phyloP scores from a whole-genome alignment of 30 jellyfish, hydroid and myxozoan genomes.

The Turritopsis dohrnii region DNA sequence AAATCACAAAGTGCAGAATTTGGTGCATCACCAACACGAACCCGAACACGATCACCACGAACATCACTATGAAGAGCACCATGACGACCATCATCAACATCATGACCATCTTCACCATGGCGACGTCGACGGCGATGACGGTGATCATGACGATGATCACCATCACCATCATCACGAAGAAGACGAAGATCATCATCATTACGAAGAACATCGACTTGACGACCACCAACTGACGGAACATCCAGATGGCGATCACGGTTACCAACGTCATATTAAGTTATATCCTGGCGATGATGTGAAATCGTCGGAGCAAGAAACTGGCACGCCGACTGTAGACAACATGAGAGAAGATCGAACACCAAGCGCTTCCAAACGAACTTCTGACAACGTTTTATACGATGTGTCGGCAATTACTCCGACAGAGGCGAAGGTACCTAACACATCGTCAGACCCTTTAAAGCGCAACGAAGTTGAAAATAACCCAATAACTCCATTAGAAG shows the following conservation, averaged over 20 bases:
- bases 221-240: slow-evolving; percentile 46
- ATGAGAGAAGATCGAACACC: slow-evolving; percentile 19
- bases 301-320: background rate
- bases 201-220: slow-evolving; percentile 45
- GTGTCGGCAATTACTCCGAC: background rate
- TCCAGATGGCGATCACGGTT: slow-evolving; percentile 16
- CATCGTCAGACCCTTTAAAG: background rate
- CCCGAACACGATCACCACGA: slow-evolving; percentile 50
- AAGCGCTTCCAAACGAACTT: background rate
- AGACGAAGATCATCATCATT: slow-evolving; percentile 49
- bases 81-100: slow-evolving; percentile 50
- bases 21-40: slow-evolving; percentile 58
- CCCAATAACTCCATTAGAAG: background rate
- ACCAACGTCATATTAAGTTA: background rate
- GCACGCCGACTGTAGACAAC: slow-evolving; percentile 15
- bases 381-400: background rate
- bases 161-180: slow-evolving; percentile 65
- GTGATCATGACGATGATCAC: slow-evolving; percentile 46
- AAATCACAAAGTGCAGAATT: slow-evolving; percentile 53
- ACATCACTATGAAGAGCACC: slow-evolving; percentile 48
- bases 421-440: background rate
- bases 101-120: slow-evolving; percentile 58
- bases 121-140: slow-evolving; percentile 66
- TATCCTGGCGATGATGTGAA: background rate
- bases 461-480: background rate